Conservation (phyloP, 1,140 invertebrate genomes). For the Paraescarpia echinospica region DNA sequence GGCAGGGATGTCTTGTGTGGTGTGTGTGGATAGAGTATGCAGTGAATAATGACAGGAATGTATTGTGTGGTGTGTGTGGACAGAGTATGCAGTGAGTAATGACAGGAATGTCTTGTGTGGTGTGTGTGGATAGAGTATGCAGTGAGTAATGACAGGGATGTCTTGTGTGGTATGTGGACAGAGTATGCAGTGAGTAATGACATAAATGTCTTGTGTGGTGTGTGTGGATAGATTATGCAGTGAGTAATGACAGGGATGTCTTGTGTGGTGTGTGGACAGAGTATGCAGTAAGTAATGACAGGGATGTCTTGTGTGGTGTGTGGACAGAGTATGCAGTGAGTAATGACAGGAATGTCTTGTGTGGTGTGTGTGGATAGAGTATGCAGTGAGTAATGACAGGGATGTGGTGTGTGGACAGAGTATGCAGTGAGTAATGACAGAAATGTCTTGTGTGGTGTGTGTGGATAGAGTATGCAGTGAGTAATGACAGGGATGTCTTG, state of each 20-base stretch:
- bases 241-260: not conserved
- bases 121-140: not conserved
- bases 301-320: not conserved
- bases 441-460: too few species aligned
- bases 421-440: too few species aligned
- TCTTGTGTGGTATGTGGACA: not conserved
- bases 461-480: too few species aligned
- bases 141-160: not conserved
- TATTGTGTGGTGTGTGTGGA: not conserved
- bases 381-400: not conserved
- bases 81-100: not conserved
- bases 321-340: not conserved
- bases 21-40: not conserved
- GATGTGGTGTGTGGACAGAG: too few species aligned
- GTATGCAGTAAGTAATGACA: not conserved
- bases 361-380: not conserved
- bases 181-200: not conserved
- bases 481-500: too few species aligned
- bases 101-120: not conserved
- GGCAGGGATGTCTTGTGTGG: not conserved
- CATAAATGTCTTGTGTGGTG: not conserved
- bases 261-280: not conserved
- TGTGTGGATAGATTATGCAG: not conserved
- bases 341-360: not conserved
- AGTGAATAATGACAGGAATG: not conserved